Conservation (phyloP, 2,113 vertebrate species). For the Tyrannus savana region DNA sequence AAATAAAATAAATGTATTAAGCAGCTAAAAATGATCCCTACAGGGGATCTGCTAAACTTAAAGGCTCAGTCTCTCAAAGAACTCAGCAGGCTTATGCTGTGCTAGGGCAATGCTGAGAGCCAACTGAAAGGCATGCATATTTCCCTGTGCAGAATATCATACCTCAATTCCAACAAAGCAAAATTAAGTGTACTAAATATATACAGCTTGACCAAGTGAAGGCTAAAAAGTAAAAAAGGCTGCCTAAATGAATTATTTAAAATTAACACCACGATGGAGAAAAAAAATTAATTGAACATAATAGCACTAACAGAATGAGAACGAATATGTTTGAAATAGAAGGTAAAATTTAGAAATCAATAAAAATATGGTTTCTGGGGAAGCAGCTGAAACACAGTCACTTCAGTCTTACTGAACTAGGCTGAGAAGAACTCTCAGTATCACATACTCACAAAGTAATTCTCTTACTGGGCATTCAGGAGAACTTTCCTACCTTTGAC, state of each 20-base stretch:
- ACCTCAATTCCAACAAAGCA: neutral
- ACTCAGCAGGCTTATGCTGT: neutral
- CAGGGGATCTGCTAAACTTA: neutral
- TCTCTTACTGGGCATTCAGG: neutral
- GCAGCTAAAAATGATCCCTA: neutral
- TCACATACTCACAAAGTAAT: neutral
- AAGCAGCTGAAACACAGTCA: neutral
- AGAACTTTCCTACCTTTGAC: neutral
- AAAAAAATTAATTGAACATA: neutral
- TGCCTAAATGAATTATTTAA: neutral
- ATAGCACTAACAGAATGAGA: neutral
- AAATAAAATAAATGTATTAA: neutral
- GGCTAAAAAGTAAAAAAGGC: neutral
- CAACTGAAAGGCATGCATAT: neutral
- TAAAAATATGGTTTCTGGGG: neutral
- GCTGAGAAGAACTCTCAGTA: neutral
- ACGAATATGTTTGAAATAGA: neutral
- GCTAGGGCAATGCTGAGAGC: neutral
- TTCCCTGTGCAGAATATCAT: neutral
- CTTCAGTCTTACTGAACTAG: neutral
- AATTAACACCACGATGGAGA: neutral
- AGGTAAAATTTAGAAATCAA: neutral
- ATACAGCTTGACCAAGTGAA: neutral
- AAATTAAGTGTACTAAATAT: neutral
- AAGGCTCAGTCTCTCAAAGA: neutral